These are phyloP conservation scores for Agrochola circellaris DNA, from an alignment of 2,888 invertebrate species.

Conservation along the genomic window DNA sequence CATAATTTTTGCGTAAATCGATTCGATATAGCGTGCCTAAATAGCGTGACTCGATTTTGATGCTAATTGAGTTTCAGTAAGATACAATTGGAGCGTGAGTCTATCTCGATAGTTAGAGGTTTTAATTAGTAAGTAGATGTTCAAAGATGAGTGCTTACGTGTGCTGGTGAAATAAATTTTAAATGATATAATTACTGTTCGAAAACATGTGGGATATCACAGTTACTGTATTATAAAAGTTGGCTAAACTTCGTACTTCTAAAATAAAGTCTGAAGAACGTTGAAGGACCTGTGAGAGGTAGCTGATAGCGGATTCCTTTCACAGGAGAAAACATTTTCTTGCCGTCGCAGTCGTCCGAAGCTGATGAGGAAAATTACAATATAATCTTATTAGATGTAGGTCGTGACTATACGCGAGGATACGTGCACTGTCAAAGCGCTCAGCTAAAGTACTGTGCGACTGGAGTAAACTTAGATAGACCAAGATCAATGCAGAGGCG, in stretches of 20 bases:
- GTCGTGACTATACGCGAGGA: slow-evolving; percentile 56
- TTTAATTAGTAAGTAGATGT: slow-evolving; percentile 68
- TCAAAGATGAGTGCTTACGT: slow-evolving; percentile 49
- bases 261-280: neutral
- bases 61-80: slow-evolving; percentile 76
- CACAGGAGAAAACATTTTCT: slow-evolving; percentile 29
- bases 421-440: slow-evolving; percentile 68
- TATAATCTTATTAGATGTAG: slow-evolving; percentile 49
- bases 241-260: neutral
- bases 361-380: slow-evolving; percentile 41
- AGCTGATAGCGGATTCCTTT: slow-evolving; percentile 10
- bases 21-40: slow-evolving; percentile 75
- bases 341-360: slow-evolving; percentile 6
- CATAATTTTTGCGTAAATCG: slow-evolving; percentile 77
- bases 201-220: slow-evolving; percentile 9
- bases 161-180: slow-evolving; percentile 39
- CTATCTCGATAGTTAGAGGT: slow-evolving; percentile 59
- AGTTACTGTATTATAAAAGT: neutral
- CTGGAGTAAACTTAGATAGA: slow-evolving; percentile 54
- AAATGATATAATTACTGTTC: slow-evolving; percentile 26
- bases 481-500: slow-evolving; percentile 53
- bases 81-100: slow-evolving; percentile 80
- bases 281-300: slow-evolving; percentile 20
- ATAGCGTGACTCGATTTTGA: slow-evolving; percentile 68
- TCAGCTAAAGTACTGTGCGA: slow-evolving; percentile 66